Percentiles rank a stretch among this genome's conserved stretches.
Conservation (phyloP, 2,888 invertebrate genomes). For the Acrobeloides nanus region DNA sequence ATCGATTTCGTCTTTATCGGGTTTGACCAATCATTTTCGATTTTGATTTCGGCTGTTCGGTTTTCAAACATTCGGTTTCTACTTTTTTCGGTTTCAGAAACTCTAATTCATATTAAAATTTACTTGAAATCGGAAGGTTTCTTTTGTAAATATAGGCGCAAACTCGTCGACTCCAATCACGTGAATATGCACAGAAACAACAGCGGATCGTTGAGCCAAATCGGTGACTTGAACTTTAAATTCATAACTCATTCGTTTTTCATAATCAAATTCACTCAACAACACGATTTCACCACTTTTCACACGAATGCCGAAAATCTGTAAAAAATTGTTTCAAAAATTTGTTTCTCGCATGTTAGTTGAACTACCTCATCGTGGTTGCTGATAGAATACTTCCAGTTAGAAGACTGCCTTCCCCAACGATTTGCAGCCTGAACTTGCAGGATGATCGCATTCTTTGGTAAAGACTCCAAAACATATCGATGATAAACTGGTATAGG, state of each 20-base stretch:
- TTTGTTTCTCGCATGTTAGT: not conserved
- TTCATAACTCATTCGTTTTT: slow-evolving; percentile 20
- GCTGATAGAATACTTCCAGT: slow-evolving; percentile 19
- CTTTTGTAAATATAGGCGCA: slow-evolving; percentile 81
- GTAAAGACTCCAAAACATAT: slow-evolving; percentile 19
- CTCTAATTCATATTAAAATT: no score
- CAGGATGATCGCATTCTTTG: slow-evolving; percentile 11
- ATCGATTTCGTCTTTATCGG: no score
- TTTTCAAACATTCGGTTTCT: no score
- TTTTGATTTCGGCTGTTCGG: no score
- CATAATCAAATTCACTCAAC: slow-evolving; percentile 18
- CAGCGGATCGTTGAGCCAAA: slow-evolving; percentile 64
- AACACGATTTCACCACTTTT: slow-evolving; percentile 17
- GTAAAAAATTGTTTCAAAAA: not conserved
- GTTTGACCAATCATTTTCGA: no score
- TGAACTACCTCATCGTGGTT: slow-evolving; percentile 18
- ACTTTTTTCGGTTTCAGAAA: no score
- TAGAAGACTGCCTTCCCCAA: slow-evolving; percentile 2
- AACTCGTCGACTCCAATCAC: slow-evolving; percentile 82
- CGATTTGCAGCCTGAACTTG: slow-evolving; percentile 16
- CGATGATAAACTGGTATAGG: slow-evolving; percentile 16
- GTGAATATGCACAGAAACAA: slow-evolving; percentile 32
- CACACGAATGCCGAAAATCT: slow-evolving; percentile 27
- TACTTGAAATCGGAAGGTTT: slow-evolving; percentile 70
- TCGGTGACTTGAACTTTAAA: slow-evolving; percentile 59